Evolutionary conservation across 2,888 invertebrate genomes (phyloP), one percentile per base, ranked within the genome.

Genomic region (Sesia bembeciformis): DNA sequence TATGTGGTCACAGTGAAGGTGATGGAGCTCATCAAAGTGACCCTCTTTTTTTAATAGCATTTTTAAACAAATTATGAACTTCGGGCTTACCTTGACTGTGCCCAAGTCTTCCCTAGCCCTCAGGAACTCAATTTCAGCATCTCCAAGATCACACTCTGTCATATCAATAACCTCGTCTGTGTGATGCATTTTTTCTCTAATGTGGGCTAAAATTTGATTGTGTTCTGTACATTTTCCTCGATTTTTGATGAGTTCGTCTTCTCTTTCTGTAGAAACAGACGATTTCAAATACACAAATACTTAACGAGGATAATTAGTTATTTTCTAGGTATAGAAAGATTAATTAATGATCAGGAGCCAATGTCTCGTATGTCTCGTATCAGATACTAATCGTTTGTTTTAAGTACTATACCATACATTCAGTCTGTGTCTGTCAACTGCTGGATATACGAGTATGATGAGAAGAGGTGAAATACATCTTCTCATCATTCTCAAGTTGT

Each of bases 171-270:
- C 81, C 62, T 88, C 81, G 39, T 85, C 84, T 0, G 87, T 88
- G 62, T 87, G 89, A 60, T 85, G 73, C 86, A 90, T 88, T 62
- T 90, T 89, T 58, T 90, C 90, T 57, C 87, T 76, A 3, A 90
- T 89, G 59, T 90, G 90, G 5, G 88, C 88, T 55, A 87, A 65
- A 54, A 85, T 90, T 60, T 88, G 87, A 60, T 88, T 88, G 58
- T 89, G 85, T 59, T 89, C 88, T 1, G 84, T 83, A 54, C 88
- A 89, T 62, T 84, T 88, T 0, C 65, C 60, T 1, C 89, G 80
- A 61, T 90, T 84, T 60, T 76, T 86, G 53, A 85, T 82, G 1
- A 90, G 72, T 56, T 89, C 88, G 40, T 88, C 88, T 58, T 90
- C 87, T 5, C 87, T 76, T 59, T 90, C 90, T 90, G 62, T 50